Percentiles rank a stretch among this genome's conserved stretches.
Evolutionary conservation across 2,797 vertebrate genomes (phyloP).

Genomic region (Jordanella pulchra): DNA sequence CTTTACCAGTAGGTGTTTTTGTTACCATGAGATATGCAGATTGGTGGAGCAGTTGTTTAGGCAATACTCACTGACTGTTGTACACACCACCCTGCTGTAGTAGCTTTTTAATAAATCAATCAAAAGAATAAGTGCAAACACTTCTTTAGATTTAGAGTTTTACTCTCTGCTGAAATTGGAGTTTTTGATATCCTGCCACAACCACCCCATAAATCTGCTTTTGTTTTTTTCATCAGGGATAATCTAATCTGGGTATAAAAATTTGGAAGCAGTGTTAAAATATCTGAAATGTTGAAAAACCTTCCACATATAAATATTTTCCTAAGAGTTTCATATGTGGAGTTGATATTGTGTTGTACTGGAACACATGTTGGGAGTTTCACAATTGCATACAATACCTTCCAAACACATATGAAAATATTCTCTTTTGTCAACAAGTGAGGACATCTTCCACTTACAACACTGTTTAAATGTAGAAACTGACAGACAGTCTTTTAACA

Average conservation of each 20-base stretch:
- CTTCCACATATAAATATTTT: not conserved
- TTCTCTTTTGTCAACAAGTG: too few relatives aligned
- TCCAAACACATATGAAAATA: not conserved
- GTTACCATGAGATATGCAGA: too few relatives aligned
- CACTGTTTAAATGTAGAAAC: too few relatives aligned
- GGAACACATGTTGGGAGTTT: not conserved
- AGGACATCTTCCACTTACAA: too few relatives aligned
- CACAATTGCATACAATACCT: too few relatives aligned
- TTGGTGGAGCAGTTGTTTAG: too few relatives aligned
- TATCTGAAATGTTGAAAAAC: not conserved
- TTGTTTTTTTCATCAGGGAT: too few relatives aligned
- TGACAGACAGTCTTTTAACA: too few relatives aligned
- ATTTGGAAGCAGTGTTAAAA: too few relatives aligned
- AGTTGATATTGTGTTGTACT: not conserved
- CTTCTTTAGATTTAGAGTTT: not conserved
- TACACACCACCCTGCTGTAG: not conserved
- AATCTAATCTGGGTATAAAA: too few relatives aligned
- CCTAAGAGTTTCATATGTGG: not conserved
- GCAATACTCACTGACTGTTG: not conserved
- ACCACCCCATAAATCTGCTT: not conserved
- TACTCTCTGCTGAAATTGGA: not conserved
- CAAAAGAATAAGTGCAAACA: not conserved
- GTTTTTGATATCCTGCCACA: not conserved
- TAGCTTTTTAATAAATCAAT: not conserved
- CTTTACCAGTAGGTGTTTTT: too few relatives aligned